Evolutionary conservation across 2,888 invertebrate genomes (phyloP).

Genomic region (Drosophila longiperda): DNA sequence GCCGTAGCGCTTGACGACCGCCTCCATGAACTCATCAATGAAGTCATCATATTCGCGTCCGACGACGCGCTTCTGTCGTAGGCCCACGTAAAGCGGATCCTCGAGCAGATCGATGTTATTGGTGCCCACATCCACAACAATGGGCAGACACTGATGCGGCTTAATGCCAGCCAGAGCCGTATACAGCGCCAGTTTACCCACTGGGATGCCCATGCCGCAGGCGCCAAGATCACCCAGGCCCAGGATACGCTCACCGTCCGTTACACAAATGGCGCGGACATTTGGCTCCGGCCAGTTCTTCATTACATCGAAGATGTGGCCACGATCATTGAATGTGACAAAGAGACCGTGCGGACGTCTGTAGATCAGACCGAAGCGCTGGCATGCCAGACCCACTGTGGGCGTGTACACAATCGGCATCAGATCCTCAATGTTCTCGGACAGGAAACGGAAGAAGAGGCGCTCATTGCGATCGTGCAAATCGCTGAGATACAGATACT

Average conservation of each 20-base stretch:
- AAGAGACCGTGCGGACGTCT: conserved; percentile 97
- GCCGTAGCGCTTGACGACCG: conserved; percentile 93
- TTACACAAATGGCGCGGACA: conserved; percentile 95
- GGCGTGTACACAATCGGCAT: conserved; percentile 99
- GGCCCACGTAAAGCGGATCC: conserved; percentile 97
- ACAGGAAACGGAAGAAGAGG: conserved; percentile 95
- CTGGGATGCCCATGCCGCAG: conserved; percentile 98
- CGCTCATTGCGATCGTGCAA: conserved; percentile 98
- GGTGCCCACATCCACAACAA: conserved; percentile 97
- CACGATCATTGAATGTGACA: conserved; percentile 97
- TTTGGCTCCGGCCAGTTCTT: conserved; percentile 90
- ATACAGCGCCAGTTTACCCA: conserved; percentile 97
- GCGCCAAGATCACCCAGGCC: conserved; percentile 98
- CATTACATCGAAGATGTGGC: conserved; percentile 94
- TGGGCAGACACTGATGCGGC: conserved; percentile 97
- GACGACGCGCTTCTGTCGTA: conserved; percentile 92
- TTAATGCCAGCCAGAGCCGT: conserved; percentile 98
- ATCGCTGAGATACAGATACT: conserved; percentile 97
- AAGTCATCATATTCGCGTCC: conserved; percentile 96
- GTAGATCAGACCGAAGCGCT: conserved; percentile 97
- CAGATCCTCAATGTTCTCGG: conserved; percentile 96
- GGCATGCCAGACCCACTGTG: conserved; percentile 98
- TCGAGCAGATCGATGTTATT: conserved; percentile 94
- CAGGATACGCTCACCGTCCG: conserved; percentile 98
- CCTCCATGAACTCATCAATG: conserved; percentile 98